Evolutionary conservation across 1,140 invertebrate genomes (phyloP), one percentile per base, ranked within the genome.

Genomic region (Ladona fulva): DNA sequence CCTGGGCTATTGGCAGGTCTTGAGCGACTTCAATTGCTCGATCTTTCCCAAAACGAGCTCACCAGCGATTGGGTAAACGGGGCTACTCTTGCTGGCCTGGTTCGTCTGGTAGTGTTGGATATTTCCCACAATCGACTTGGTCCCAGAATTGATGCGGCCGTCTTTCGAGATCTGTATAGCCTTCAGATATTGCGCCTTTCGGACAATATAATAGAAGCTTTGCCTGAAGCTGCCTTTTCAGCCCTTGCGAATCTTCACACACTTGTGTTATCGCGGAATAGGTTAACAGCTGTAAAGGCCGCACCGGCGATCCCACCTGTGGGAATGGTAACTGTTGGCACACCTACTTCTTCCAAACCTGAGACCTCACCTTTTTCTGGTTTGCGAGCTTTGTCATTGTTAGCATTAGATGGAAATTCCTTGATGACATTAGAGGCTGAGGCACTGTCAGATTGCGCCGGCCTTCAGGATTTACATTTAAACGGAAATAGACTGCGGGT

Each of bases 41-140:
- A 97, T 83, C 85, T 97, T 79, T 93, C 94, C 24, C 89, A 91
- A 78, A 98, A 98, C 82, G 91, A 94, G 83, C 86, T 98, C 37
- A 93, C 93, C 42, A 90, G 90, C 74, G 93, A 94, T 82, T 97
- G 92, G 95, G 92, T 95, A 52, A 95, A 94, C 83, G 90, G 91
- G 0, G 94, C 92, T 7, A 96, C 94, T 6, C 96, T 97, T 85
- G 88, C 90, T 37, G 93, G 94, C 75, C 86, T 97, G 7, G 91
- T 93, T 78, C 88, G 93, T 74, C 87, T 97, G 7, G 89, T 94
- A 8, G 90, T 94, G 78, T 85, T 97, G 59, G 93, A 96, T 84
- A 86, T 96, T 14, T 94, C 94, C 5, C 89, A 89, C 80, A 97
- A 97, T 83, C 89, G 91, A 81, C 91, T 97, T 74, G 89, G 88